Percentiles rank a stretch among this genome's conserved stretches.
Conservation (phyloP, 2,113 vertebrate species). For the Thalassarche chlororhynchos region DNA sequence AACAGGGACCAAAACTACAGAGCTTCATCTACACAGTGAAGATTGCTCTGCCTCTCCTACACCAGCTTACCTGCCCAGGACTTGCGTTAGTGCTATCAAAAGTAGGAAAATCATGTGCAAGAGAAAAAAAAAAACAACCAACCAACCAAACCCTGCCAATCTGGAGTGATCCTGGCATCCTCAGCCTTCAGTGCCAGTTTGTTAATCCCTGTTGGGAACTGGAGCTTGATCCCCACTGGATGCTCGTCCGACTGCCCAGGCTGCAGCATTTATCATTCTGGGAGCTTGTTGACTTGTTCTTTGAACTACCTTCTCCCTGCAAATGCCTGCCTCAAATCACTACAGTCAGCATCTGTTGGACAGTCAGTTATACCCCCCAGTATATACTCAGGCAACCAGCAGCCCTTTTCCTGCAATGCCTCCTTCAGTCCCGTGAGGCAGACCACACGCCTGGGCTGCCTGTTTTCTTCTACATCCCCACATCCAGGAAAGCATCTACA, state of each 20-base stretch:
- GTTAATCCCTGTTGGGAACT: neutral
- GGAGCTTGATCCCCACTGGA: neutral
- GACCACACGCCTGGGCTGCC: neutral
- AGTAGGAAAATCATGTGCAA: neutral
- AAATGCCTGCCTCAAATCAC: neutral
- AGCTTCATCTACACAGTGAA: neutral
- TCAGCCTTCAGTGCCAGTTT: neutral
- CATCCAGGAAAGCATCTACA: neutral
- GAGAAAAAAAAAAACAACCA: neutral
- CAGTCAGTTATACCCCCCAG: neutral
- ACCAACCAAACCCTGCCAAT: neutral
- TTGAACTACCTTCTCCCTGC: neutral
- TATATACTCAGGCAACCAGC: too few species aligned
- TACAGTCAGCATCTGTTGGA: neutral
- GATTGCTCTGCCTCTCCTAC: neutral
- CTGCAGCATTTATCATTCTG: neutral
- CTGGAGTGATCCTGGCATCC: neutral
- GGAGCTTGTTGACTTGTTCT: too few species aligned
- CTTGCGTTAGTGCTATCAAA: rapidly evolving
- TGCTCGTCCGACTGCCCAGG: rapidly evolving
- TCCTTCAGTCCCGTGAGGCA: neutral
- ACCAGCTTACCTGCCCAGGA: neutral
- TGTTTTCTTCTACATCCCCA: neutral
- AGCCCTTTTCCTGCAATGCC: neutral
- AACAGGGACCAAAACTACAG: neutral